Evolutionary conservation across 2,797 vertebrate species (phyloP).

Genomic region (Alectoris magna): DNA sequence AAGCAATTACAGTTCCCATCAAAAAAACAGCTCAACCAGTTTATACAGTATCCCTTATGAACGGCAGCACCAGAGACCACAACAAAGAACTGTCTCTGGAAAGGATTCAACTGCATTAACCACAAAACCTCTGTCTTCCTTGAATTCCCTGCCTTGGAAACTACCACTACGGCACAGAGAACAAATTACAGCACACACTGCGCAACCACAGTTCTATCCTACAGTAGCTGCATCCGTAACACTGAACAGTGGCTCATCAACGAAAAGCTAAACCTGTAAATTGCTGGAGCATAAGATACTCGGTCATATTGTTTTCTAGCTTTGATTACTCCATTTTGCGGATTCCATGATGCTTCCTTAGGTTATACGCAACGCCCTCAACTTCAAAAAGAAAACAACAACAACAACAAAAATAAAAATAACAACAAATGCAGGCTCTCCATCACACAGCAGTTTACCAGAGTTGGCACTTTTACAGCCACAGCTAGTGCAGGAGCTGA

Average conservation of each 20-base stretch:
- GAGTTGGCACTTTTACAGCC: not conserved
- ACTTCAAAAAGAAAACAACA: not conserved
- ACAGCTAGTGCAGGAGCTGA: not conserved
- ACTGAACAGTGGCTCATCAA: not conserved
- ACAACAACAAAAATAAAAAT: not conserved
- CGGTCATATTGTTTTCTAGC: not conserved
- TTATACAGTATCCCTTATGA: not conserved
- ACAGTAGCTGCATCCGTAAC: not conserved
- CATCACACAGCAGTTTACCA: not conserved
- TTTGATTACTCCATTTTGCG: not conserved
- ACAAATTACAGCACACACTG: not conserved
- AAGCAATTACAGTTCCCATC: not conserved
- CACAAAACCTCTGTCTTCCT: not conserved
- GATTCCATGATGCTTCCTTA: not conserved
- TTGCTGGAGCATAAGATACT: not conserved
- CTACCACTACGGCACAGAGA: rapidly evolving
- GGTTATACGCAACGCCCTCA: not conserved
- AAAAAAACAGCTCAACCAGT: not conserved
- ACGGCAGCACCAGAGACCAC: not conserved
- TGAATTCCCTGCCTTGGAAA: not conserved
- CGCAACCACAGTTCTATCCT: not conserved
- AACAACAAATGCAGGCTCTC: not conserved
- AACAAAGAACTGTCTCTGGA: not conserved
- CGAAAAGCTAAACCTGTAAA: not conserved
- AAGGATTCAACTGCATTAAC: not conserved